Evolutionary conservation across 2,797 vertebrate genomes (phyloP).

Genomic region (Tolypeutes matacus): DNA sequence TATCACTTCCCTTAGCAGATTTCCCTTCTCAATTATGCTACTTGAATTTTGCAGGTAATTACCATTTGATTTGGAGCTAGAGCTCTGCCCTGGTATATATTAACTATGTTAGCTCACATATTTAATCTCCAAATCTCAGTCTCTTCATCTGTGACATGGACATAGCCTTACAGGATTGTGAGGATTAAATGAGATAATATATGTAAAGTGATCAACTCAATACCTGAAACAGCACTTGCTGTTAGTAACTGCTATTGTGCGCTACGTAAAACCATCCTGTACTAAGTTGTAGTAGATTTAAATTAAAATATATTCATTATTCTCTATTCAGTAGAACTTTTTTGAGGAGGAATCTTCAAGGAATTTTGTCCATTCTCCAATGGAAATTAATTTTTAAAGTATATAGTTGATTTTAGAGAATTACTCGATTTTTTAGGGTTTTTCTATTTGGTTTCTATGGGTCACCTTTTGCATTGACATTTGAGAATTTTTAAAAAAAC

Average conservation of each 20-base stretch:
- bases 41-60: constrained; percentile 27
- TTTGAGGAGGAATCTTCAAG: not conserved
- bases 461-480: constrained; percentile 62
- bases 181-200: not conserved
- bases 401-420: constrained; percentile 47
- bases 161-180: not conserved
- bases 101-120: not conserved
- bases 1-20: not conserved
- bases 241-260: not conserved
- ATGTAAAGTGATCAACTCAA: not conserved
- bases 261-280: not conserved
- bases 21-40: constrained; percentile 28
- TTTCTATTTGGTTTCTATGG: constrained; percentile 43
- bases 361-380: constrained; percentile 20
- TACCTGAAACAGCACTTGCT: not conserved
- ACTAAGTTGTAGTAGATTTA: not conserved
- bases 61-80: constrained; percentile 16
- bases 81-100: not conserved
- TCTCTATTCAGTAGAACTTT: not conserved
- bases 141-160: not conserved
- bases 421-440: not conserved
- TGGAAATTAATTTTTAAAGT: constrained; percentile 44
- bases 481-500: constrained; percentile 12
- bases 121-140: not conserved
- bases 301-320: not conserved